Evolutionary conservation across 2,113 vertebrate genomes (phyloP).

Genomic region (Centrocercus urophasianus): DNA sequence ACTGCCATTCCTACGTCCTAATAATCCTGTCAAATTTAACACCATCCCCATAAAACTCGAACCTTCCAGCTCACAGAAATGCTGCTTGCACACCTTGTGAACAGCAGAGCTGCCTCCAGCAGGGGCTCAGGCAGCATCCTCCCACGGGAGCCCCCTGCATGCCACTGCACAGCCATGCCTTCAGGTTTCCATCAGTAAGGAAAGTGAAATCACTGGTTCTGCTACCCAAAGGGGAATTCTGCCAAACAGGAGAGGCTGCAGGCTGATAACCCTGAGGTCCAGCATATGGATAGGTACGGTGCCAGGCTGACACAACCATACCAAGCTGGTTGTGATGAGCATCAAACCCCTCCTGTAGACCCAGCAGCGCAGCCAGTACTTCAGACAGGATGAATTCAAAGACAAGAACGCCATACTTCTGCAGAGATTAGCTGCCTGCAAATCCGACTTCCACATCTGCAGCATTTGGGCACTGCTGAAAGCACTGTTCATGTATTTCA

Average conservation of each 20-base stretch:
- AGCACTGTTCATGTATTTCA: not conserved
- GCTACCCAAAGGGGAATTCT: not conserved
- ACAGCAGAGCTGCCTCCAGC: fast-evolving
- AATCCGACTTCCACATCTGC: not conserved
- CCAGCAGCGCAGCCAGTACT: not conserved
- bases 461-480: not conserved
- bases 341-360: not conserved
- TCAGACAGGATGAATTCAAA: not conserved
- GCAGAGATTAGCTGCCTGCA: not conserved
- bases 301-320: not conserved
- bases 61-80: not conserved
- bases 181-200: not conserved
- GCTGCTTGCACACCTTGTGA: not conserved
- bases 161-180: not conserved
- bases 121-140: fast-evolving
- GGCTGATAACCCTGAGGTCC: not conserved
- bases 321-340: not conserved
- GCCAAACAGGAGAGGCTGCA: fast-evolving
- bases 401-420: not conserved
- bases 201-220: not conserved
- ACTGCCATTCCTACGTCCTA: not conserved
- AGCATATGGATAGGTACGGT: fast-evolving
- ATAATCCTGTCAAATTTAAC: not conserved
- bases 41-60: not conserved
- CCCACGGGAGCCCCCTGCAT: fast-evolving